Evolutionary conservation across 2,888 invertebrate genomes (phyloP).

Genomic region (Lepas anatifera): DNA sequence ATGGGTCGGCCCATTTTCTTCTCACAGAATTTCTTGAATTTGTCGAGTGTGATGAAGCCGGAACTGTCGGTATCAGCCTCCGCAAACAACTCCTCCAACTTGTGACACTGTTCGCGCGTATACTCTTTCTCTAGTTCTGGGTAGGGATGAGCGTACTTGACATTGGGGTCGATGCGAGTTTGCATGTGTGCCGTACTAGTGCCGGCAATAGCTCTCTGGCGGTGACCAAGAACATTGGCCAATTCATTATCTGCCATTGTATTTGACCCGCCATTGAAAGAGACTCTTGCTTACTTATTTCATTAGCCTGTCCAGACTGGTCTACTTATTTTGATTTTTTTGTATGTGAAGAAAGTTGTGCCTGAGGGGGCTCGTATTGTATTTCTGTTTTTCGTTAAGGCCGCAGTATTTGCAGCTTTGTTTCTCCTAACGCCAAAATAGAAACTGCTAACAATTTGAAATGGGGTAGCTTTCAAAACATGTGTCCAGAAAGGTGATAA

Average conservation of each 20-base stretch:
- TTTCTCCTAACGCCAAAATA: too few species aligned
- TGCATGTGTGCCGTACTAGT: background rate
- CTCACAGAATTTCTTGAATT: slow-evolving; percentile 1
- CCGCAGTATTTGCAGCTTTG: too few species aligned
- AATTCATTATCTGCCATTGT: background rate
- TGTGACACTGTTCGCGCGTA: background rate
- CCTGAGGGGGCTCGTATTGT: too few species aligned
- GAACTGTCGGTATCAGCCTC: background rate
- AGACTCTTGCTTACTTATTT: too few species aligned
- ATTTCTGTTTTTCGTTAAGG: too few species aligned
- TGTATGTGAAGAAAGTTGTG: too few species aligned
- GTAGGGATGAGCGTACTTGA: background rate
- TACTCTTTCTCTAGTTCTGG: background rate
- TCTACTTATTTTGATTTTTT: too few species aligned
- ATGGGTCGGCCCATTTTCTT: slow-evolving; percentile 1
- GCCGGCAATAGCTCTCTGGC: background rate
- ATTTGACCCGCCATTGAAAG: background rate
- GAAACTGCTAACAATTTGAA: too few species aligned
- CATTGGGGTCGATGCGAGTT: background rate
- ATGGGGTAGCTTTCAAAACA: too few species aligned
- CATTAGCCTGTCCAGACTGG: too few species aligned
- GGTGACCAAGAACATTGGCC: background rate
- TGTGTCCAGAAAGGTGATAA: too few species aligned
- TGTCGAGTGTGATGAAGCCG: slow-evolving; percentile 1
- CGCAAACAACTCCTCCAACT: background rate